Conservation (phyloP, 2,797 vertebrate species). For the Buphagus erythrorhynchus region DNA sequence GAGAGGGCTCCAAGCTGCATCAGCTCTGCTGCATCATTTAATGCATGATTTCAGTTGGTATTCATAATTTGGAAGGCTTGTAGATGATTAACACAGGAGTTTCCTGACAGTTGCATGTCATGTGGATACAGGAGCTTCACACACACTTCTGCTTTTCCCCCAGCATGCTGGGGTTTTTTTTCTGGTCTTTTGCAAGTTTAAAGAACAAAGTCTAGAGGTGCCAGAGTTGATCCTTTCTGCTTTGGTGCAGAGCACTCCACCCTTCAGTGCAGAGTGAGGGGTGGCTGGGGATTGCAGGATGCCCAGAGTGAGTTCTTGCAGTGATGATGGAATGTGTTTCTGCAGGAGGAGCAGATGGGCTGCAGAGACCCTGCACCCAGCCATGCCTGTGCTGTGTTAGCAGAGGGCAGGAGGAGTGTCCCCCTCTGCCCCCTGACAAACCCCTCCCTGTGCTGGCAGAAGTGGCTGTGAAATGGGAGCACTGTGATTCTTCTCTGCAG, state of each 20-base stretch:
- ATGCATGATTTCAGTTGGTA: neutral
- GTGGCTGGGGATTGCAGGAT: neutral
- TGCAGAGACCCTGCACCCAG: neutral
- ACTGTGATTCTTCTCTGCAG: neutral
- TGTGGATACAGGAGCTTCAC: neutral
- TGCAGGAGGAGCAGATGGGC: neutral
- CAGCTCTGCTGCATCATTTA: neutral
- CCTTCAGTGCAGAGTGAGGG: neutral
- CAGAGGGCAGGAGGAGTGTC: neutral
- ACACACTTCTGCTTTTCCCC: neutral
- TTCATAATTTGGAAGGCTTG: neutral
- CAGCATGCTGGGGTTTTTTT: neutral
- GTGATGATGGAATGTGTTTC: neutral
- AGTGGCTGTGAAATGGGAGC: neutral
- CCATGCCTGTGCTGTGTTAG: accelerated
- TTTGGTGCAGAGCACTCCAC: accelerated
- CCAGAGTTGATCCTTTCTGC: neutral
- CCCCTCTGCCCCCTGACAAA: neutral
- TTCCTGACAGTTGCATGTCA: neutral
- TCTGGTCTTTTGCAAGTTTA: neutral
- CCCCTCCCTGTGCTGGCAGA: neutral
- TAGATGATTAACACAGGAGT: neutral
- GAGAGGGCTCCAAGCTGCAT: neutral
- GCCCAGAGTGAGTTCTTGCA: neutral
- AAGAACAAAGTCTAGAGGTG: neutral